Evolutionary conservation across 2,113 vertebrate genomes (phyloP).

Genomic region (Podocnemis expansa): DNA sequence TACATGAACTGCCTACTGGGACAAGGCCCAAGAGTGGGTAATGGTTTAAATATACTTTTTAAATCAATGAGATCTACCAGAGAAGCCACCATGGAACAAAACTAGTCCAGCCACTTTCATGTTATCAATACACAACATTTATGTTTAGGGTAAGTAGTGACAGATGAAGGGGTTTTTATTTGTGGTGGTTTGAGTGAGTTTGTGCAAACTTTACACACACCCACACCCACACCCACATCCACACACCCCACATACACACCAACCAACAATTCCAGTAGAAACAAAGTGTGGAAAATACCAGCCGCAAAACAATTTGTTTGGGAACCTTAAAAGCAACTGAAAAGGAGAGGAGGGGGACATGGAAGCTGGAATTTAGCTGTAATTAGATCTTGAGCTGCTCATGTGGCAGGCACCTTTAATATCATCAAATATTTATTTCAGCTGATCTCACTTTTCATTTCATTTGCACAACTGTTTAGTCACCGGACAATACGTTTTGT

Average conservation of each 20-base stretch:
- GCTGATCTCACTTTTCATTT: neutral
- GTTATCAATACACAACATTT: neutral
- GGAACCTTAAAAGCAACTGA: neutral
- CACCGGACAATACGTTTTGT: neutral
- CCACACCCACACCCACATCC: too few species aligned
- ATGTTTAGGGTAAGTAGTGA: neutral
- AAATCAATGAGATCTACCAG: neutral
- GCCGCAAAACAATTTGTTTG: neutral
- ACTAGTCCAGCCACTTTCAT: neutral
- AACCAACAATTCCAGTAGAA: neutral
- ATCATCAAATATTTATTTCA: conserved; percentile 20
- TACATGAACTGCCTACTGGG: neutral
- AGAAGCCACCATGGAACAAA: neutral
- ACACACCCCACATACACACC: neutral
- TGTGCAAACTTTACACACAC: too few species aligned
- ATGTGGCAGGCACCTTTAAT: neutral
- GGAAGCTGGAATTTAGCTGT: neutral
- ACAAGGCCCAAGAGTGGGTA: neutral
- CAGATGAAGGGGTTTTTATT: neutral
- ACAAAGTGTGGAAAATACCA: neutral
- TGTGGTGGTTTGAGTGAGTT: too few species aligned
- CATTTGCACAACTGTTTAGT: neutral
- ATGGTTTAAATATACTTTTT: neutral
- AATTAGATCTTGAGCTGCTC: neutral
- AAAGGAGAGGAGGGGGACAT: neutral